Evolutionary conservation across 1,140 invertebrate species (phyloP).

Genomic region (Rhagoletis pomonella): DNA sequence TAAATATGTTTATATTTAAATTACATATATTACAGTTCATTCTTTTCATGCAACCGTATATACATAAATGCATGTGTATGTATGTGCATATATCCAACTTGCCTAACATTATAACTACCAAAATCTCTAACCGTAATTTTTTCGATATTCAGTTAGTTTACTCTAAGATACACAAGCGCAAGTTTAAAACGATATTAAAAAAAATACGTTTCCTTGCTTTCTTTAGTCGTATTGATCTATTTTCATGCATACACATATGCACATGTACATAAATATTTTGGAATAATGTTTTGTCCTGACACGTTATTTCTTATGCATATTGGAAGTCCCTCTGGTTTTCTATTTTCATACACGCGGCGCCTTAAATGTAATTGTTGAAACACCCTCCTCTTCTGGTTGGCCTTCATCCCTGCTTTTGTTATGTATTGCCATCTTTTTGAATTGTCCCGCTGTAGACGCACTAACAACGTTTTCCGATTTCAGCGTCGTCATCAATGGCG

Average conservation of each 20-base stretch:
- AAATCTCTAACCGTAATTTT: too few species aligned
- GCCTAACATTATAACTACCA: too few species aligned
- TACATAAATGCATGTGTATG: too few species aligned
- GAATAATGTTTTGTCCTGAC: neutral
- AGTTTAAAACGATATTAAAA: too few species aligned
- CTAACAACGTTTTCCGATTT: slow-evolving; percentile 7
- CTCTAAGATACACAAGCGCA: too few species aligned
- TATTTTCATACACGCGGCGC: slow-evolving; percentile 47
- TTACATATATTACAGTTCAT: neutral
- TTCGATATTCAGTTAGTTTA: too few species aligned
- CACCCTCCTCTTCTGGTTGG: neutral
- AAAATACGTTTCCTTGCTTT: too few species aligned
- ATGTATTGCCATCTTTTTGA: neutral
- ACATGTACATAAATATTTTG: too few species aligned
- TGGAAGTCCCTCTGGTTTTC: neutral
- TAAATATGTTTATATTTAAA: neutral
- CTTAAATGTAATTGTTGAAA: slow-evolving; percentile 38
- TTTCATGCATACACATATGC: too few species aligned
- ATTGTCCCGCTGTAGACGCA: neutral
- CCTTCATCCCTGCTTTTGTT: neutral
- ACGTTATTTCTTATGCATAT: neutral
- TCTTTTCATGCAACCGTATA: neutral
- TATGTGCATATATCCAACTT: too few species aligned
- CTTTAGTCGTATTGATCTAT: too few species aligned
- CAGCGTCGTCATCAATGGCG: neutral